Evolutionary conservation across 2,888 invertebrate species (phyloP).

Genomic region (Coenonympha arcania): DNA sequence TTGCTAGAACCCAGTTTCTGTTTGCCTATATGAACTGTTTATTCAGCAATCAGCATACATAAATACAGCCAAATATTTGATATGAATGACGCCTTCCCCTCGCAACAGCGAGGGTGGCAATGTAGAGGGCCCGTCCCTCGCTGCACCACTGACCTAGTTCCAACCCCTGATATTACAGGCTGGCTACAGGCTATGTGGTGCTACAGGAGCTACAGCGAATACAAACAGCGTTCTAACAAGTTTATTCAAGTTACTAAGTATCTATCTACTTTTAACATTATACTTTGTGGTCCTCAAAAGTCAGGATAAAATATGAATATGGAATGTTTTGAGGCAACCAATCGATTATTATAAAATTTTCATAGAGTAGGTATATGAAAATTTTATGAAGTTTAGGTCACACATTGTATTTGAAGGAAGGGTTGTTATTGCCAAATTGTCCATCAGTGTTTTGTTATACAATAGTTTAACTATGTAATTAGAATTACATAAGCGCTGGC

Average conservation of each 20-base stretch:
- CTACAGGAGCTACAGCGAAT: too few species aligned
- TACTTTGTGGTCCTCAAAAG: too few species aligned
- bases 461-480: background rate
- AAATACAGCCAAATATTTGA: constrained; percentile 13
- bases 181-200: too few species aligned
- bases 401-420: too few species aligned
- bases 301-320: too few species aligned
- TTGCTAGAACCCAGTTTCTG: too few species aligned
- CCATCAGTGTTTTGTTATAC: background rate
- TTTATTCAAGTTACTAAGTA: constrained; percentile 12
- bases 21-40: background rate
- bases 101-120: constrained; percentile 29
- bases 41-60: background rate
- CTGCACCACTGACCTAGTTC: constrained; percentile 69
- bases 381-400: too few species aligned
- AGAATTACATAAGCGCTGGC: background rate
- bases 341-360: too few species aligned
- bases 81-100: constrained; percentile 29
- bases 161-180: constrained; percentile 37
- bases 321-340: too few species aligned
- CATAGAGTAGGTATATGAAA: too few species aligned
- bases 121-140: constrained; percentile 43
- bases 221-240: constrained; percentile 21
- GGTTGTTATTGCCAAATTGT: background rate
- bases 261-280: too few species aligned